A percentile compares a stretch with the other conserved stretches of the same genome.
These are phyloP conservation scores for Xanthia icteritia DNA, from an alignment of 2,888 invertebrate genomes.

Conservation along the genomic window DNA sequence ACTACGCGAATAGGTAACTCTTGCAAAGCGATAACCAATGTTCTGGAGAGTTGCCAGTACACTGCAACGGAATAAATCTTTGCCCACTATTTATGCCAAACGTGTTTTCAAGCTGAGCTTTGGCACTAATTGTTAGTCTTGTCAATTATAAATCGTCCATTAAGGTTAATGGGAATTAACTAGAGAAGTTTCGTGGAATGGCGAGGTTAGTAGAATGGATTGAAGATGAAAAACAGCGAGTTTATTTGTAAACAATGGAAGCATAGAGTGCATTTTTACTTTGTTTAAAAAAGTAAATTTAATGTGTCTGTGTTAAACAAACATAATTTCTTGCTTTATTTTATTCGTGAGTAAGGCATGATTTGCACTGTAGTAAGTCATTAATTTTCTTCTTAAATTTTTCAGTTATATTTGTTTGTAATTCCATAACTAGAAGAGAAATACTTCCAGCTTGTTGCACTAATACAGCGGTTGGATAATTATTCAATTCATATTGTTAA, in stretches of 20 bases:
- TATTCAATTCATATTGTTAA: neutral
- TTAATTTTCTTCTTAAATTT: neutral
- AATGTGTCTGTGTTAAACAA: neutral
- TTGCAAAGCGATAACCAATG: conserved; percentile 53
- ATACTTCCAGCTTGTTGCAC: neutral
- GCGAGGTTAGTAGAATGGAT: neutral
- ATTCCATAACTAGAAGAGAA: neutral
- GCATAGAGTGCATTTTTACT: neutral
- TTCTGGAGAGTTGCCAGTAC: conserved; percentile 41
- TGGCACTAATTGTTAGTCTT: conserved; percentile 58
- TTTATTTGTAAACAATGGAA: neutral
- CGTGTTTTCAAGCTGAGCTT: conserved; percentile 50
- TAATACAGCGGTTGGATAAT: neutral
- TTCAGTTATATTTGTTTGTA: neutral
- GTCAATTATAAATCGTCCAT: conserved; percentile 53
- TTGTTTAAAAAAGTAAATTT: neutral
- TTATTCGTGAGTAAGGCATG: too few relatives aligned
- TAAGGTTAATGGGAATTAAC: conserved; percentile 34
- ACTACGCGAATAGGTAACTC: conserved; percentile 42
- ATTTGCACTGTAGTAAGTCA: neutral
- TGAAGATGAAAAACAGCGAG: neutral
- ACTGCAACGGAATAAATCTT: conserved; percentile 57
- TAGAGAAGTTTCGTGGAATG: conserved; percentile 2
- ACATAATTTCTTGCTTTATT: neutral
- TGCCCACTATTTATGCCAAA: conserved; percentile 50